Percentiles rank a stretch among this genome's conserved stretches.
Conservation (phyloP, 2,113 vertebrate species). For the Plotosus lineatus region DNA sequence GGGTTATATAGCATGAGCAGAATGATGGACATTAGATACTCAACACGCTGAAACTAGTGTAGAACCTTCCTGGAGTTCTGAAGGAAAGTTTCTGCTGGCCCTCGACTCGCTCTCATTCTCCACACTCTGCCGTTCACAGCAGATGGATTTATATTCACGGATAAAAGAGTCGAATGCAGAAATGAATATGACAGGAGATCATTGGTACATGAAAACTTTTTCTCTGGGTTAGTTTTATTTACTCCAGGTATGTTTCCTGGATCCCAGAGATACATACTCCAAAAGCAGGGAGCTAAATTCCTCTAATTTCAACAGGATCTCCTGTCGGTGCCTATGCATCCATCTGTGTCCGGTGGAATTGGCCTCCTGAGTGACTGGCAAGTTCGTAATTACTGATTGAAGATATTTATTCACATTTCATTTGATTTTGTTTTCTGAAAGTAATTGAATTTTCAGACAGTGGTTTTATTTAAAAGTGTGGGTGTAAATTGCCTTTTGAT, state of each 20-base stretch:
- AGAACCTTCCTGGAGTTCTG: neutral
- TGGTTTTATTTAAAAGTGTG: neutral
- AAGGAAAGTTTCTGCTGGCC: neutral
- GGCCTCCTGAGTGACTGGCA: neutral
- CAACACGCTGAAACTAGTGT: neutral
- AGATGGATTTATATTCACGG: neutral
- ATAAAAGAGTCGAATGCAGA: neutral
- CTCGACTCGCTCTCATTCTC: neutral
- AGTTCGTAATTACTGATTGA: neutral
- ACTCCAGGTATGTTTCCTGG: neutral
- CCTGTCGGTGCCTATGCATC: no score
- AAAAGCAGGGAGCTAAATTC: neutral
- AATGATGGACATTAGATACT: neutral
- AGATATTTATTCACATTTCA: neutral
- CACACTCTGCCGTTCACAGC: neutral
- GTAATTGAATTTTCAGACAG: neutral
- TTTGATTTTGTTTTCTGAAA: neutral
- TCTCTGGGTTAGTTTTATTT: neutral
- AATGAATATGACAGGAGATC: neutral
- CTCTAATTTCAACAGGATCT: neutral
- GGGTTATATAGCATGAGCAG: neutral
- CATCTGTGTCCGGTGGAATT: neutral
- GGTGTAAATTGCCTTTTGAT: neutral
- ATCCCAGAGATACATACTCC: neutral
- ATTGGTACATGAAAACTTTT: neutral